These are phyloP conservation scores for Synanthedon tipuliformis DNA, from an alignment of 2,888 invertebrate species.

Conservation along the genomic window DNA sequence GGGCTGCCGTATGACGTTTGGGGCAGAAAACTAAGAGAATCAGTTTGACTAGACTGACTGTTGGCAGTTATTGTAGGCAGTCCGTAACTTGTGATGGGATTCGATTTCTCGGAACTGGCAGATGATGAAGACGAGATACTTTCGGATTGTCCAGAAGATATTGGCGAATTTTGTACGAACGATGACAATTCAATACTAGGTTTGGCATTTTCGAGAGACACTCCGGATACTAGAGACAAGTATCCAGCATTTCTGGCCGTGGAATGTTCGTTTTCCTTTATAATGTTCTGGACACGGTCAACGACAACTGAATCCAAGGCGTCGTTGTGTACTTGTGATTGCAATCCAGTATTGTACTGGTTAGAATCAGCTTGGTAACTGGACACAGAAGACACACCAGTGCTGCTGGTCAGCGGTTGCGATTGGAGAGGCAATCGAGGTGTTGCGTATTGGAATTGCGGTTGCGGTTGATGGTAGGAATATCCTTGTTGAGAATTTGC, in stretches of 20 bases:
- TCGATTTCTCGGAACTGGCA: constrained; percentile 3
- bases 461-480: constrained; percentile 17
- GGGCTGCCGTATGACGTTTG: constrained; percentile 45
- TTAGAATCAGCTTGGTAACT: constrained; percentile 53
- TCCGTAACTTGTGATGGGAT: constrained; percentile 28
- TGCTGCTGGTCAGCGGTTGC: constrained; percentile 16
- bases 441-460: constrained; percentile 7
- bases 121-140: constrained; percentile 16
- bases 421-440: constrained; percentile 24
- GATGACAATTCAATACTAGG: constrained; percentile 58
- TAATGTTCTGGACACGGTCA: constrained; percentile 43
- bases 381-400: constrained; percentile 23
- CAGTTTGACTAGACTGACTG: constrained; percentile 17
- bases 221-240: constrained; percentile 49
- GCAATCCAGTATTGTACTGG: constrained; percentile 30
- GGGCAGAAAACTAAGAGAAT: constrained; percentile 37
- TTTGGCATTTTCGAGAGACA: constrained; percentile 45
- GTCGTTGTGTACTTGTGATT: constrained; percentile 30
- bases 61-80: constrained; percentile 24
- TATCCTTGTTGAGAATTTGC: constrained; percentile 13
- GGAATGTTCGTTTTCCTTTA: constrained; percentile 50
- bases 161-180: constrained; percentile 47
- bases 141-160: constrained; percentile 1
- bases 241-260: constrained; percentile 51
- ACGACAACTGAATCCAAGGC: constrained; percentile 47